Evolutionary conservation across 2,113 vertebrate genomes (phyloP), one percentile per base, ranked within the genome.

Genomic region (Pelecanoides urinatrix): DNA sequence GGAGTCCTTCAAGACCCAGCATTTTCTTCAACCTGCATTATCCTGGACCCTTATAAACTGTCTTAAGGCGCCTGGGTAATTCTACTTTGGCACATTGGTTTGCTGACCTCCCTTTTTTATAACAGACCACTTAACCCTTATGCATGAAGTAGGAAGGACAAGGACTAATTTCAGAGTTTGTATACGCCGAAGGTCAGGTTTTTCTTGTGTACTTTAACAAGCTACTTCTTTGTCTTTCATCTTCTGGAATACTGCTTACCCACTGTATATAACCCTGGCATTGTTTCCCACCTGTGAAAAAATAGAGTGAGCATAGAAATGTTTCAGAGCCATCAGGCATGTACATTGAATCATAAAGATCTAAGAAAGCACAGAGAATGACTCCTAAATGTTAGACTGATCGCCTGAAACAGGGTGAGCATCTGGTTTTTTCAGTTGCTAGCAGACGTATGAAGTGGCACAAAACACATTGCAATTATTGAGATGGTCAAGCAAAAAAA

Each of bases 221-320:
- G 56, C 13, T 34, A 42, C 16, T 75, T 80, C 42, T 74, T 62
- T 45, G 40, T 56, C 45, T 38, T 68, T 58, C 10, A 16, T 73
- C 34, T 47, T 91, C 62, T 58, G 67, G 53, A 90, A 61, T 45
- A 66, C 7, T 26, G 8, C 42, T 61, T 52, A 50, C 40, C 14
- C 11, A 36, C 19, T 68, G 18, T n/a, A 52, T 15, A 32, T 17
- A 79, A 76, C 16, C 16, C 49, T 70, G 72, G 42, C 1, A 11
- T 12, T 70, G 29, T 20, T 74, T 38, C 26, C n/a, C 32, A 80
- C 38, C 42, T 91, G 26, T 63, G 17, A 77, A 77, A 77, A 82
- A 93, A 40, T 2, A 58, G 5, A 67, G 29, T 0, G 0, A 49
- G 45, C 20, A 55, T 0, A 75, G 27, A 55, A 19, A 50, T 2